These are phyloP conservation scores for Epirrita christyi DNA, from an alignment of 2,888 invertebrate species.

Conservation along the genomic window DNA sequence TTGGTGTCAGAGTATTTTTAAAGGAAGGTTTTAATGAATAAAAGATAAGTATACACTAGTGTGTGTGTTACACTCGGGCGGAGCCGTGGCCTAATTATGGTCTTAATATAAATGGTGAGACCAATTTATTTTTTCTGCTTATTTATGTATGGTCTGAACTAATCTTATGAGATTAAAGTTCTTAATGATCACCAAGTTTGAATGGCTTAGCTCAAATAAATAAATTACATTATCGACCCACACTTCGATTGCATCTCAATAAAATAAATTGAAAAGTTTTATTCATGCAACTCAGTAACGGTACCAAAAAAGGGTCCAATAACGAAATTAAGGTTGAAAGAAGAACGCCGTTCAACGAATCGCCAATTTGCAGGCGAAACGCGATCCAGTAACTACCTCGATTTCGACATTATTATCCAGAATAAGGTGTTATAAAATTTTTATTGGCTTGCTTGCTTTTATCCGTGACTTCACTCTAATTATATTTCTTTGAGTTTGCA, in stretches of 20 bases:
- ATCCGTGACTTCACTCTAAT: too few relatives aligned
- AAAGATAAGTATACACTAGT: too few relatives aligned
- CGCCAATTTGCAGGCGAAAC: constrained; percentile 70
- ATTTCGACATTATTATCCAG: constrained; percentile 60
- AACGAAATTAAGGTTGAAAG: constrained; percentile 62
- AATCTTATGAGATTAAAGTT: background rate
- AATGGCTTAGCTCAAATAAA: constrained; percentile 28
- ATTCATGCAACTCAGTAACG: constrained; percentile 47
- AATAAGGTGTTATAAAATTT: constrained; percentile 59
- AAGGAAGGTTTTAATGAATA: too few relatives aligned
- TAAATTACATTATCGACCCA: constrained; percentile 37
- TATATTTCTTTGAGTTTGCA: too few relatives aligned
- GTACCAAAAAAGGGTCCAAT: constrained; percentile 51
- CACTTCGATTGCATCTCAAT: constrained; percentile 38
- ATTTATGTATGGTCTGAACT: background rate
- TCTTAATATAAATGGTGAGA: background rate
- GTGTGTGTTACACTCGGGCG: background rate
- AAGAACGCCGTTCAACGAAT: constrained; percentile 53
- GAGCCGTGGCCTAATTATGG: background rate
- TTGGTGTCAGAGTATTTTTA: too few relatives aligned
- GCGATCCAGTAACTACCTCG: constrained; percentile 62
- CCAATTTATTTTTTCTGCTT: constrained; percentile 2
- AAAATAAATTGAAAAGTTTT: constrained; percentile 45
- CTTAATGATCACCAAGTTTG: constrained; percentile 13
- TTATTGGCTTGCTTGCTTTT: constrained; percentile 46